Evolutionary conservation across 2,797 vertebrate species (phyloP).

Genomic region (Leuciscus waleckii): DNA sequence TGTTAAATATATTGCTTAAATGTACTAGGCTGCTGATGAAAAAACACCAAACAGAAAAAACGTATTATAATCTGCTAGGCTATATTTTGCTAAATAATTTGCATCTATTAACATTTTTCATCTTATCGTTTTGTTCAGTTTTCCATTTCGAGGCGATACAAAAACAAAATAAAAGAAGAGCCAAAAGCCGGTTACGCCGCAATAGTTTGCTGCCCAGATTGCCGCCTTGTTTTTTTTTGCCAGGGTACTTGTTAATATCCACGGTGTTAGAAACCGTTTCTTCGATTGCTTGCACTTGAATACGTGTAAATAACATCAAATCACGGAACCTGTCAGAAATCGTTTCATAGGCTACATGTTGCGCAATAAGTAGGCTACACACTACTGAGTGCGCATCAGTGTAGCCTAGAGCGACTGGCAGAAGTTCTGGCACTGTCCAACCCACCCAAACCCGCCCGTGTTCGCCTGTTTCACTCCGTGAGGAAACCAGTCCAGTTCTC

Average conservation of each 20-base stretch:
- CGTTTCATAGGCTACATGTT: neutral
- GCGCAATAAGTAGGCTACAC: neutral
- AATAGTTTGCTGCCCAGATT: too few relatives aligned
- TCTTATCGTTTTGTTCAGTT: neutral
- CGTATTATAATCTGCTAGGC: neutral
- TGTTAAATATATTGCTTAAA: neutral
- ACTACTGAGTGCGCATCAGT: slow-evolving; percentile 39
- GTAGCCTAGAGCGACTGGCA: slow-evolving; percentile 63
- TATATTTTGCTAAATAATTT: neutral
- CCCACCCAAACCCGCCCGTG: slow-evolving; percentile 57
- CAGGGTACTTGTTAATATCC: neutral
- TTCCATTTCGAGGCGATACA: neutral
- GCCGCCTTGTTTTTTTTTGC: too few relatives aligned
- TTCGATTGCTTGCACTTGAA: neutral
- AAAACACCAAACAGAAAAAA: neutral
- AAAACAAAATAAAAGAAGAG: too few relatives aligned
- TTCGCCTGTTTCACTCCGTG: slow-evolving; percentile 65
- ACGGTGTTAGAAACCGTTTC: neutral
- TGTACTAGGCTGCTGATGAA: neutral
- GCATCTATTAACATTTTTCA: neutral
- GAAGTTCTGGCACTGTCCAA: slow-evolving; percentile 69
- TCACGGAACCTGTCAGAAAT: neutral
- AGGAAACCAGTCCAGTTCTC: slow-evolving; percentile 62
- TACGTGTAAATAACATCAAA: neutral
- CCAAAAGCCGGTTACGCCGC: too few relatives aligned